These are phyloP conservation scores for Rattus rattus DNA, from an alignment of 2,113 vertebrate species.

Conservation along the genomic window DNA sequence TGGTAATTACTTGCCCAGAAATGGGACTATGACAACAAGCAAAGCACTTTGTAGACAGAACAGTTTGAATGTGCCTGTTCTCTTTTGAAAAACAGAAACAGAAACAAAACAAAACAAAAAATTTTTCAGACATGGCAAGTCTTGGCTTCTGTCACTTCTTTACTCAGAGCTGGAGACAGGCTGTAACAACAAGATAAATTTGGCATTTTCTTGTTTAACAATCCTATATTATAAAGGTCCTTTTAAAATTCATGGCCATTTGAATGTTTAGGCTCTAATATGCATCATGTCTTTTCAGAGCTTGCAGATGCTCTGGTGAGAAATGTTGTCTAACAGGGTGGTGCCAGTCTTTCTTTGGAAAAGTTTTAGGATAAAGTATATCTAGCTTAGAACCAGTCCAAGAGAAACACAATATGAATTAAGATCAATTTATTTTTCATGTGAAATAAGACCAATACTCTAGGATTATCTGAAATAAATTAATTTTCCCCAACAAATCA, in stretches of 20 bases:
- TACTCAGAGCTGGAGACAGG: not conserved
- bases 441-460: not conserved
- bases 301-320: not conserved
- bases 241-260: not conserved
- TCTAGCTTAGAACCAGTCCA: not conserved
- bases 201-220: not conserved
- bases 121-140: not conserved
- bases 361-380: not conserved
- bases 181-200: not conserved
- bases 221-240: not conserved
- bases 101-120: not conserved
- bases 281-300: not conserved
- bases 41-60: not conserved
- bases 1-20: not conserved
- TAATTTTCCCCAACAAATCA: not conserved
- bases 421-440: not conserved
- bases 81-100: not conserved
- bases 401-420: not conserved
- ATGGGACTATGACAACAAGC: not conserved
- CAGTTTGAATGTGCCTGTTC: not conserved
- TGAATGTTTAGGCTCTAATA: not conserved
- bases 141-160: not conserved
- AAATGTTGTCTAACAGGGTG: not conserved
- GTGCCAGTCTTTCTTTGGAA: not conserved
- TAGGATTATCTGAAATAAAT: not conserved